Percentiles rank a stretch among this genome's conserved stretches.
These are phyloP conservation scores for Columba guinea DNA, from an alignment of 2,797 vertebrate species.

Conservation along the genomic window DNA sequence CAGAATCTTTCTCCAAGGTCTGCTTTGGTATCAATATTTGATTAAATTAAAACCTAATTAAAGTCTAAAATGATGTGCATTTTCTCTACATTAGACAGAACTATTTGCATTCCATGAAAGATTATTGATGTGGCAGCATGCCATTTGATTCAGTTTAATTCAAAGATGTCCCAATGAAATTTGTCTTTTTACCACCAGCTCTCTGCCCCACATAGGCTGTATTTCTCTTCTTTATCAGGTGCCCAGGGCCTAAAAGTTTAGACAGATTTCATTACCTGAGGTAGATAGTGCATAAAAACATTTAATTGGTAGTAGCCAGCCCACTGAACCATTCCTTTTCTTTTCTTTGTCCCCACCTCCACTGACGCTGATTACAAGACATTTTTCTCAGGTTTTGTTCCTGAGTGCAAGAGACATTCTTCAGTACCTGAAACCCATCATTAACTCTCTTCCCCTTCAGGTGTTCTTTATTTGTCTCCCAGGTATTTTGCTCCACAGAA, in stretches of 20 bases:
- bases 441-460: conserved; percentile 31
- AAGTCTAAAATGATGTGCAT: conserved; percentile 54
- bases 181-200: background rate
- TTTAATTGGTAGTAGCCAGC: conserved; percentile 27
- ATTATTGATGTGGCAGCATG: conserved; percentile 21
- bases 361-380: conserved; percentile 1
- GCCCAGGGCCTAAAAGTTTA: conserved; percentile 37
- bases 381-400: conserved; percentile 34
- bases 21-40: conserved; percentile 56
- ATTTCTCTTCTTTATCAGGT: conserved; percentile 11
- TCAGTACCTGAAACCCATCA: conserved; percentile 34
- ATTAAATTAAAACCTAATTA: conserved; percentile 74
- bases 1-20: conserved; percentile 57
- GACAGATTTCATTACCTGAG: conserved; percentile 49
- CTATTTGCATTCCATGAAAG: conserved; percentile 58
- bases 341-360: background rate
- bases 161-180: background rate
- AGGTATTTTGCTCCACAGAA: conserved; percentile 48
- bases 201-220: background rate
- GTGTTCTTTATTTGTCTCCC: conserved; percentile 36
- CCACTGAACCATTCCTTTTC: conserved; percentile 32
- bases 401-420: conserved; percentile 25
- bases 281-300: conserved; percentile 21
- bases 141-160: conserved; percentile 45
- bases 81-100: conserved; percentile 33